phyloP scores from a whole-genome alignment of 2,113 vertebrate genomes.

The Echinops telfairi region DNA sequence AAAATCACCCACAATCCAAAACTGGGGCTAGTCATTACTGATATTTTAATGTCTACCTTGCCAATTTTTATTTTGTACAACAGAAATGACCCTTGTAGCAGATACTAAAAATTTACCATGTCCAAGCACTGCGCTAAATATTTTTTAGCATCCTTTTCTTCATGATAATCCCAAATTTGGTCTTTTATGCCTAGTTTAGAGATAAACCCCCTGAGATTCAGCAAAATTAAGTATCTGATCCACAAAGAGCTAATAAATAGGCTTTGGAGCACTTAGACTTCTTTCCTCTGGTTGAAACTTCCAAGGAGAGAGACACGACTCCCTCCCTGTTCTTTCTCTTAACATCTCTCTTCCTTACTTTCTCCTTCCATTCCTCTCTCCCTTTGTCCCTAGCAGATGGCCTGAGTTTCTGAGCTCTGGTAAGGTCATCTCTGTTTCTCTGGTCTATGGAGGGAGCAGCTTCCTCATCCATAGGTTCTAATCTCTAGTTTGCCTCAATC shows the following conservation, averaged over 20 bases:
- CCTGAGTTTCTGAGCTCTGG: too few relatives aligned
- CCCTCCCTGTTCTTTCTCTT: not conserved
- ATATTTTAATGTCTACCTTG: not conserved
- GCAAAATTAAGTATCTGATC: not conserved
- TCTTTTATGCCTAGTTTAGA: not conserved
- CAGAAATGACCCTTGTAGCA: not conserved
- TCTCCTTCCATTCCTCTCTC: too few relatives aligned
- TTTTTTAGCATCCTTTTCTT: slow-evolving; percentile 34
- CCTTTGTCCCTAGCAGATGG: too few relatives aligned
- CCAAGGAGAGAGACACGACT: not conserved
- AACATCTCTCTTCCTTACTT: too few relatives aligned
- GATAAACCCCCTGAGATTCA: not conserved
- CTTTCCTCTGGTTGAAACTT: not conserved
- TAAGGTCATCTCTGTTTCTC: too few relatives aligned
- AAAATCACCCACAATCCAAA: slow-evolving; percentile 37
- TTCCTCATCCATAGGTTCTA: too few relatives aligned
- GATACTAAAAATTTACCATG: not conserved
- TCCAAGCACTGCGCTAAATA: not conserved
- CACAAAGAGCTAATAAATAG: not conserved
- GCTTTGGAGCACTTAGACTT: not conserved
- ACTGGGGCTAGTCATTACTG: not conserved
- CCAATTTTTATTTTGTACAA: slow-evolving; percentile 24
- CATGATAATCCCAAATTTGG: not conserved
- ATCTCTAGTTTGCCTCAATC: too few relatives aligned
- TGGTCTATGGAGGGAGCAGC: too few relatives aligned